Percentiles rank a stretch among this genome's conserved stretches.
phyloP scores from a whole-genome alignment of 2,888 invertebrate species.

The Artemia sinica region DNA sequence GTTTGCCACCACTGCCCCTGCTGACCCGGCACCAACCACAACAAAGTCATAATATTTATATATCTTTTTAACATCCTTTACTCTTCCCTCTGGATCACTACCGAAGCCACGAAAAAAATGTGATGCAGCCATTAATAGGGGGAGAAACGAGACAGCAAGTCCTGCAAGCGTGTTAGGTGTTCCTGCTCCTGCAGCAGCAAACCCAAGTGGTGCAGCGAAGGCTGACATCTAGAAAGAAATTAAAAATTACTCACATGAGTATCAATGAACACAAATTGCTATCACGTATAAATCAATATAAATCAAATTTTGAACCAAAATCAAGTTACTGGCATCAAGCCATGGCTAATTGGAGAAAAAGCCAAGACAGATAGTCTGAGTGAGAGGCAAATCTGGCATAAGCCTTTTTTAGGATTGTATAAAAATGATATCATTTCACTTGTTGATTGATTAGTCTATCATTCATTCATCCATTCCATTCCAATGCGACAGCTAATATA shows the following conservation, averaged over 20 bases:
- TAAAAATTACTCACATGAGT: background rate
- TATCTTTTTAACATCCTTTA: slow-evolving; percentile 44
- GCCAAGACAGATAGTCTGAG: no score
- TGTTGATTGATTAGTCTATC: no score
- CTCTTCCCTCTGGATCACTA: slow-evolving; percentile 60
- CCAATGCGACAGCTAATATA: no score
- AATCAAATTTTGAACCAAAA: no score
- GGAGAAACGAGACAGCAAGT: slow-evolving; percentile 62
- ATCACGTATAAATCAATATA: no score
- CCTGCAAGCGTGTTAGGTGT: slow-evolving; percentile 37
- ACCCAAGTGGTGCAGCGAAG: slow-evolving; percentile 23
- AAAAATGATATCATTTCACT: no score
- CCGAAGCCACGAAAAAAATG: slow-evolving; percentile 72
- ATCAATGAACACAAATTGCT: no score
- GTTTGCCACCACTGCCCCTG: slow-evolving; percentile 68
- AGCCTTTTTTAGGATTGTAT: no score
- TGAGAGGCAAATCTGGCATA: no score
- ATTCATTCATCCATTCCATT: no score
- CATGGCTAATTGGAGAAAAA: no score
- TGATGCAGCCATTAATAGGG: slow-evolving; percentile 62
- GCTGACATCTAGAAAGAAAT: background rate
- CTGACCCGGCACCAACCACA: slow-evolving; percentile 67
- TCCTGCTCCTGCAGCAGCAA: slow-evolving; percentile 35
- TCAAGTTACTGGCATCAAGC: no score
- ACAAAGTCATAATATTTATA: slow-evolving; percentile 44